Conservation (phyloP, 1,140 invertebrate species). For the Tetraneura akinire region DNA sequence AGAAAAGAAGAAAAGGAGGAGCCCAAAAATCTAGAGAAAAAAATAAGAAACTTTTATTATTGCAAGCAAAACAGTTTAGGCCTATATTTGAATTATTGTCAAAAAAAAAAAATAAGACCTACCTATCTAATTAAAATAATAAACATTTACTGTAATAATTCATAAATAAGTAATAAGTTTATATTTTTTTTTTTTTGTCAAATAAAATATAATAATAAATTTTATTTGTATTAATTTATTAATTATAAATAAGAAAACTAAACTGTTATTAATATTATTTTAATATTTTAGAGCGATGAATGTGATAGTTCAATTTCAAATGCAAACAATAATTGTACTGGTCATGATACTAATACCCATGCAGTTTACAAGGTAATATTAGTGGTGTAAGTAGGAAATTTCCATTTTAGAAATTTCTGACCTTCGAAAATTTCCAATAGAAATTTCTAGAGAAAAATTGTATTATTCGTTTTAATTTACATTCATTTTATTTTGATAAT, state of each 20-base stretch:
- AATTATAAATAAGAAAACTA: too few species aligned
- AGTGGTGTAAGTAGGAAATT: too few species aligned
- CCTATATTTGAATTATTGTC: background rate
- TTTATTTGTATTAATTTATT: background rate
- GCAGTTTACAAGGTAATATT: background rate
- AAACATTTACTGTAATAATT: background rate
- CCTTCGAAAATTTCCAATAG: too few species aligned
- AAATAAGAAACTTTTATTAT: constrained; percentile 3
- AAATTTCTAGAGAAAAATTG: too few species aligned
- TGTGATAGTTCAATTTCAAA: background rate
- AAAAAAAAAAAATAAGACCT: too few species aligned
- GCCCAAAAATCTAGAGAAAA: background rate
- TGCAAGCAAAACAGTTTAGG: background rate
- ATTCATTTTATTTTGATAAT: too few species aligned
- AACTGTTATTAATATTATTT: background rate
- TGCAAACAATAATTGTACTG: background rate
- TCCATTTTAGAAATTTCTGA: too few species aligned
- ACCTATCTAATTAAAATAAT: background rate
- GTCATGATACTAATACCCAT: background rate
- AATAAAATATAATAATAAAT: background rate
- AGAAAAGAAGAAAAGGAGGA: constrained; percentile 1
- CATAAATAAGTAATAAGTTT: background rate
- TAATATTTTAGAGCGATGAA: background rate
- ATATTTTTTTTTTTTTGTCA: constrained; percentile 1
- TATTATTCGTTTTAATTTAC: too few species aligned